These are phyloP conservation scores for Tragulus kanchil DNA, from an alignment of 2,113 vertebrate genomes.

Conservation along the genomic window DNA sequence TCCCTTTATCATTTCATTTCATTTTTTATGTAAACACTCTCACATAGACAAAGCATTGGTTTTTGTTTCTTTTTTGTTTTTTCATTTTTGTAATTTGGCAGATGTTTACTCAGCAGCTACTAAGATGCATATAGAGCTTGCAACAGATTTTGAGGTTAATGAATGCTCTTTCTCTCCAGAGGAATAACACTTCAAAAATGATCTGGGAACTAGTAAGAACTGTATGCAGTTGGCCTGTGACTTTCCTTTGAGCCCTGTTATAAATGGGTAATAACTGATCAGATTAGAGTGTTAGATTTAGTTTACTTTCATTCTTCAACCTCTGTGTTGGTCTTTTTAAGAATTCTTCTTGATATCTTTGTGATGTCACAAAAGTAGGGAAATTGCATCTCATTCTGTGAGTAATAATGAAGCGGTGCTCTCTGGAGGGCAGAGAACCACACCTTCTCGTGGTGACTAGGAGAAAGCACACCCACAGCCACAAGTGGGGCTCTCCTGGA, in stretches of 20 bases:
- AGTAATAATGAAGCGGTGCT: background rate
- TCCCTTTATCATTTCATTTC: background rate
- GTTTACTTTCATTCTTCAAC: background rate
- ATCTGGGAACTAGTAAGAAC: no score
- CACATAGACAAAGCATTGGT: background rate
- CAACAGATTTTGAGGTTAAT: background rate
- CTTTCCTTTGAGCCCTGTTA: background rate
- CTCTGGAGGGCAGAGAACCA: background rate
- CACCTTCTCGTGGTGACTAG: background rate
- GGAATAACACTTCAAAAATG: background rate
- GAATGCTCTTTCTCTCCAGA: background rate
- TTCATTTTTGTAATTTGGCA: background rate
- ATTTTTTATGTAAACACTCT: background rate
- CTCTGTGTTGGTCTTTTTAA: background rate
- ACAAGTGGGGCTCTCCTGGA: background rate
- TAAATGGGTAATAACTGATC: background rate
- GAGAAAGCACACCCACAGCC: background rate
- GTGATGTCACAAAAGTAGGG: background rate
- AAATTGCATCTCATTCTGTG: background rate
- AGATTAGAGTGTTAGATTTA: background rate
- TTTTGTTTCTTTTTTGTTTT: background rate
- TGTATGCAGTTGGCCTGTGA: fast-evolving
- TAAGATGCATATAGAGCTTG: background rate
- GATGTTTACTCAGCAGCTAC: background rate
- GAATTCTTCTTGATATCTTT: background rate